Conservation (phyloP, 2,797 vertebrate species). For the Aulostomus chinensis region DNA sequence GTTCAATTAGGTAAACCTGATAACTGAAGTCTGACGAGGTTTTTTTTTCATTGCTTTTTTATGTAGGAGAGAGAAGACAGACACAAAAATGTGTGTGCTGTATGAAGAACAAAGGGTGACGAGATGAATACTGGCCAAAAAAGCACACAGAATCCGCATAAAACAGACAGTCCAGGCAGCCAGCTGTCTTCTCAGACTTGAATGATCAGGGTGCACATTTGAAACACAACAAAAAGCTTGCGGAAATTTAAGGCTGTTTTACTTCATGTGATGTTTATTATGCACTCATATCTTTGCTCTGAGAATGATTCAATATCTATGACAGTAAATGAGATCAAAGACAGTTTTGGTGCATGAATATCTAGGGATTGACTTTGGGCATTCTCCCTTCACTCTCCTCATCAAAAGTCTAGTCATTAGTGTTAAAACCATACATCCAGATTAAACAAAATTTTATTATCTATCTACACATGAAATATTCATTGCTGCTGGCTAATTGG, state of each 20-base stretch:
- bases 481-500: slow-evolving; percentile 18
- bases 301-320: too few relatives aligned
- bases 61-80: slow-evolving; percentile 37
- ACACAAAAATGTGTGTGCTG: slow-evolving; percentile 49
- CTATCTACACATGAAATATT: slow-evolving; percentile 28
- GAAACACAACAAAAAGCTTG: not conserved
- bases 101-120: slow-evolving; percentile 57
- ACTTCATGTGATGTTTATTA: too few relatives aligned
- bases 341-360: too few relatives aligned
- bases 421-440: not conserved
- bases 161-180: slow-evolving; percentile 37
- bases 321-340: too few relatives aligned
- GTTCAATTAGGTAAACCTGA: slow-evolving; percentile 78
- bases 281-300: too few relatives aligned
- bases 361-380: too few relatives aligned
- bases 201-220: slow-evolving; percentile 6
- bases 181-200: slow-evolving; percentile 14
- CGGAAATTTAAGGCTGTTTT: too few relatives aligned
- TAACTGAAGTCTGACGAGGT: slow-evolving; percentile 57
- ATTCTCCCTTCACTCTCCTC: not conserved
- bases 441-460: slow-evolving; percentile 3
- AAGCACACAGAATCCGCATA: slow-evolving; percentile 39
- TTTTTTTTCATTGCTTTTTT: slow-evolving; percentile 30
- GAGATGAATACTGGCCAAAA: slow-evolving; percentile 46
- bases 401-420: not conserved